phyloP scores from a whole-genome alignment of 2,113 vertebrate species.

The Rallus limicola region DNA sequence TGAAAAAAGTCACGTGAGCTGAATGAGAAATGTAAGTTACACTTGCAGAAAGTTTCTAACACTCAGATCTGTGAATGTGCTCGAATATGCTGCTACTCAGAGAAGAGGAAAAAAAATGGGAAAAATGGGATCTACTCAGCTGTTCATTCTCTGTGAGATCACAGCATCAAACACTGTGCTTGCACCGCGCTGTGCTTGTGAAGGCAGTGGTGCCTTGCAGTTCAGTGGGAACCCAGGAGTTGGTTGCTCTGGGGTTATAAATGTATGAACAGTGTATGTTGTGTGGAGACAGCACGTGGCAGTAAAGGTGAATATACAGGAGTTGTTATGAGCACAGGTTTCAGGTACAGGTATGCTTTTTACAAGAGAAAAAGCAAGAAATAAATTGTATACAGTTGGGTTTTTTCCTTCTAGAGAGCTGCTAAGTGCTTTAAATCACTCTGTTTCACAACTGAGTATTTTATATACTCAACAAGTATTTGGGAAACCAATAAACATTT shows the following conservation, averaged over 20 bases:
- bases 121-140: neutral
- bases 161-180: neutral
- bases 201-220: neutral
- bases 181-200: neutral
- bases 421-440: conserved; percentile 24
- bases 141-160: neutral
- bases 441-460: neutral
- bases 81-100: neutral
- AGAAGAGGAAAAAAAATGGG: neutral
- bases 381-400: neutral
- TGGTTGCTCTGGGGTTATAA: neutral
- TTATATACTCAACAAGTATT: conserved; percentile 49
- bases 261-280: neutral
- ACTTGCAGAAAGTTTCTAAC: neutral
- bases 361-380: neutral
- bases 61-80: neutral
- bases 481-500: conserved; percentile 62
- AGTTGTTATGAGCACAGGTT: neutral
- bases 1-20: neutral
- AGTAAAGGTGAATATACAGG: neutral
- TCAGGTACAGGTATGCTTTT: neutral
- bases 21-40: neutral
- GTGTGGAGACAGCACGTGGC: neutral
- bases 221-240: rapidly evolving
- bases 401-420: conserved; percentile 7